A percentile compares a stretch with the other conserved stretches of the same genome.
Evolutionary conservation across 2,888 invertebrate species (phyloP).

Genomic region (Campopleginae sp.): DNA sequence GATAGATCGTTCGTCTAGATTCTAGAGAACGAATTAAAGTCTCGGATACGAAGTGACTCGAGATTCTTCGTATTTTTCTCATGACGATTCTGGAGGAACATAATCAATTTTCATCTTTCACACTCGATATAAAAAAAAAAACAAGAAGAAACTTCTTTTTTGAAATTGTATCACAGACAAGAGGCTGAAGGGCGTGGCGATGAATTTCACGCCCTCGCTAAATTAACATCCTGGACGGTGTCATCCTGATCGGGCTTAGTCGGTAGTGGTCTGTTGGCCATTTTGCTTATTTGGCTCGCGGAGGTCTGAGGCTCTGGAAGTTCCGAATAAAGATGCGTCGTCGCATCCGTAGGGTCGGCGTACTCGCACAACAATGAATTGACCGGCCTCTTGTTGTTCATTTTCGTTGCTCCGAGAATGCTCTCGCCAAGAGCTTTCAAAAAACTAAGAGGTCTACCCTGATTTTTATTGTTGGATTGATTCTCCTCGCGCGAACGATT

Average conservation of each 20-base stretch:
- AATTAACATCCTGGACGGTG: conserved; percentile 66
- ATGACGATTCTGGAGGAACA: conserved; percentile 34
- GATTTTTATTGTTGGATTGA: conserved; percentile 67
- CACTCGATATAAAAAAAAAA: conserved; percentile 18
- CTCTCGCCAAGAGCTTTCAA: conserved; percentile 87
- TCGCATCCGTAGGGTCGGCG: conserved; percentile 86
- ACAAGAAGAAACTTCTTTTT: conserved; percentile 25
- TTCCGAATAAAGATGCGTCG: conserved; percentile 86
- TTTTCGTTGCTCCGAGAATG: conserved; percentile 78
- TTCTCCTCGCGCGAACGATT: conserved; percentile 49
- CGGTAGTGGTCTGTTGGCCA: conserved; percentile 89
- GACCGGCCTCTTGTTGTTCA: conserved; percentile 75
- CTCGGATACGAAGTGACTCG: conserved; percentile 50
- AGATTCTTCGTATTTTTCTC: conserved; percentile 37
- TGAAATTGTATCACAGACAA: conserved; percentile 80
- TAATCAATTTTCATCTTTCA: conserved; percentile 26
- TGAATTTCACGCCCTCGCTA: conserved; percentile 73
- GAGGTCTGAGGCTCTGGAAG: conserved; percentile 83
- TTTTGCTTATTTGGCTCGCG: conserved; percentile 85
- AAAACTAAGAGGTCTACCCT: conserved; percentile 86
- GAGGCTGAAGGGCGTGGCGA: conserved; percentile 66
- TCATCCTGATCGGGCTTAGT: conserved; percentile 86
- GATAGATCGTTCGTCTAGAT: conserved; percentile 36
- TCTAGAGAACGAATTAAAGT: conserved; percentile 55
- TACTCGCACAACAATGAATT: conserved; percentile 85